Base-by-base conservation (phyloP, 2,797 vertebrate species). In the Antrozous pallidus region DNA sequence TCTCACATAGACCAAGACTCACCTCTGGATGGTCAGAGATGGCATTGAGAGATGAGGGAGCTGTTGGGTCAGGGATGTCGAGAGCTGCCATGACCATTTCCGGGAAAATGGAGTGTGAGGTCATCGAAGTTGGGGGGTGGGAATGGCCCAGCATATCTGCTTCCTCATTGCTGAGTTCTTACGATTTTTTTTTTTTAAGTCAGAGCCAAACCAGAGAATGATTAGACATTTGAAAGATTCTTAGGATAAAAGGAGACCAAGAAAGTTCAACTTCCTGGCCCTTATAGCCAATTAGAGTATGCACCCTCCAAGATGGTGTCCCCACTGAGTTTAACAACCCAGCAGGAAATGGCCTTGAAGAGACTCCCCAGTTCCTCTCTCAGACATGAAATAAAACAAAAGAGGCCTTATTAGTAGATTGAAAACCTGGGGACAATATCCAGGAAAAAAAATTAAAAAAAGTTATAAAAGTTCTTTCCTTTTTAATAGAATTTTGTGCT, bases 361-460 rank as follows among this genome's bases (percentile, higher is more conserved):
- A 96, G 73, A 84, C 82, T 97, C 96, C 11, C 8, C 36, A 85
- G 77, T 92, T 91, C 89, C 90, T 98, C 86, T 94, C 92, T 75
- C 83, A 92, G 95, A 94, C 91, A 96, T 93, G 90, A 98, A 97
- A 97, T 97, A 92, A 97, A 98, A 97, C 97, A 98, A 97, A 98
- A 97, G 91, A 95, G 86, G 96, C 86, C 89, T 96, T 97, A 96
- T 97, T 97, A 98, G 93, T 77, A 75, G 31, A n/a, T 56, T 96
- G 95, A 95, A 97, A 98, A 96, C 61, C 38, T 84, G 84, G 67
- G 20, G 20, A 97, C 54, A 95, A 90, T 63, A 31, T n/a, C 94
- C 92, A 95, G 40, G 58, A 90, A 94, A 95, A 95, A 97, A 97
- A 97, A 96, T 95, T n/a, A n/a, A 97, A 94, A 86, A 95, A 98